phyloP scores from a whole-genome alignment of 1,140 invertebrate genomes.

The Armadillidium nasatum region DNA sequence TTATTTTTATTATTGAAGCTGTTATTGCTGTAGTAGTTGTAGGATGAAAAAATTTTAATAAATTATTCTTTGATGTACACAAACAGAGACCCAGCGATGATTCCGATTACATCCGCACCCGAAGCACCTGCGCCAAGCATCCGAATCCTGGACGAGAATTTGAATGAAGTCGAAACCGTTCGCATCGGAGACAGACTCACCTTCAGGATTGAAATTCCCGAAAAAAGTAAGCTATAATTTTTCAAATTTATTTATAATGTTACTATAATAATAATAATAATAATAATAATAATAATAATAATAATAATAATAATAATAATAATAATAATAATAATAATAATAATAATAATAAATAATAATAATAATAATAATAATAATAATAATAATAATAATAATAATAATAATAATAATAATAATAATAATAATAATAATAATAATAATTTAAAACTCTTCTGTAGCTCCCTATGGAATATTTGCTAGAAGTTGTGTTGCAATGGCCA shows the following conservation, averaged over 20 bases:
- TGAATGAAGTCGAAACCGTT: constrained; percentile 86
- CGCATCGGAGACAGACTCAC: constrained; percentile 89
- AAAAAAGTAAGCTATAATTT: constrained; percentile 71
- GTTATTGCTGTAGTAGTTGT: too few relatives aligned
- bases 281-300: neutral
- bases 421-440: too few relatives aligned
- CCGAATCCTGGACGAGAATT: constrained; percentile 75
- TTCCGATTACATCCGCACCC: constrained; percentile 88
- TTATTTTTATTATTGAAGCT: too few relatives aligned
- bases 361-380: neutral
- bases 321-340: neutral
- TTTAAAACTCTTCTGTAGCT: constrained; percentile 66
- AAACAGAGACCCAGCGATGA: constrained; percentile 81
- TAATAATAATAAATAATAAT: constrained; percentile 19
- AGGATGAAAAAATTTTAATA: too few relatives aligned
- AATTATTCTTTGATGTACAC: too few relatives aligned
- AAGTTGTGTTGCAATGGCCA: constrained; percentile 93
- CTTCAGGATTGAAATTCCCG: constrained; percentile 91
- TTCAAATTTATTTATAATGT: neutral
- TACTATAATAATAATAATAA: neutral
- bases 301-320: too few relatives aligned
- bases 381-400: neutral
- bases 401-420: constrained; percentile 9
- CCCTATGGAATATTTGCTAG: constrained; percentile 92
- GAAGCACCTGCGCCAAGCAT: constrained; percentile 90